Base-by-base conservation (phyloP, 2,888 invertebrate species). In the Aproaerema taeniolella region DNA sequence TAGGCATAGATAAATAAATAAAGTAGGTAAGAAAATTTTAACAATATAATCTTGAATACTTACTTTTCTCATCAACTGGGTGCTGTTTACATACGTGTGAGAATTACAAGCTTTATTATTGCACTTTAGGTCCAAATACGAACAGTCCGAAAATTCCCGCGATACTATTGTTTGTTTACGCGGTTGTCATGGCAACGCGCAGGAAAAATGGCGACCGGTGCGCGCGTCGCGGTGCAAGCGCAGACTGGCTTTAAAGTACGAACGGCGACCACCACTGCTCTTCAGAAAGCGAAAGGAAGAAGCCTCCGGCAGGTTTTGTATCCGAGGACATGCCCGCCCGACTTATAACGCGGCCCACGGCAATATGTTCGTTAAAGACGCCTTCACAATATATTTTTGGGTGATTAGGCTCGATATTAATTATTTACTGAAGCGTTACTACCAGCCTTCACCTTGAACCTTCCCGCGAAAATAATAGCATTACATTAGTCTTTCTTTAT, bases 241-340 rank as follows among this genome's bases (percentile, higher is more conserved):
- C 73, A 61, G 72, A 85, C 85, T 83, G 85, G 71, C 71, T 65
- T 59, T 53, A 57, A 50, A 58, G 65, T 61, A 52, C 62, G 60
- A 62, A 60, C 62, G 55, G 49, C 73, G 63, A 67, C 79, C 78
- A 76, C 79, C 77, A 67, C 76, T 67, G 58, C 66, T 65, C 68
- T 67, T 64, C 71, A 53, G 68, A 76, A 73, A 74, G 78, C 80
- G 83, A 83, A 81, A 82, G 81, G 81, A 80, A 73, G 71, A 74
- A 68, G 61, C 58, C 67, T 68, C 63, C 61, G 80, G 78, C 81
- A 55, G 67, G 81, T 83, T 83, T 80, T 70, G 63, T 72, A 59
- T 55, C 52, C 80, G 82, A 83, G 83, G 83, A 79, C 82, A 79
- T 35, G 14, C 35, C 12, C 28, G 14, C 16, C 26, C 25, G 8